Percentiles rank a stretch among this genome's conserved stretches.
These are phyloP conservation scores for Chlorops oryzae DNA, from an alignment of 1,140 invertebrate species.

Conservation along the genomic window DNA sequence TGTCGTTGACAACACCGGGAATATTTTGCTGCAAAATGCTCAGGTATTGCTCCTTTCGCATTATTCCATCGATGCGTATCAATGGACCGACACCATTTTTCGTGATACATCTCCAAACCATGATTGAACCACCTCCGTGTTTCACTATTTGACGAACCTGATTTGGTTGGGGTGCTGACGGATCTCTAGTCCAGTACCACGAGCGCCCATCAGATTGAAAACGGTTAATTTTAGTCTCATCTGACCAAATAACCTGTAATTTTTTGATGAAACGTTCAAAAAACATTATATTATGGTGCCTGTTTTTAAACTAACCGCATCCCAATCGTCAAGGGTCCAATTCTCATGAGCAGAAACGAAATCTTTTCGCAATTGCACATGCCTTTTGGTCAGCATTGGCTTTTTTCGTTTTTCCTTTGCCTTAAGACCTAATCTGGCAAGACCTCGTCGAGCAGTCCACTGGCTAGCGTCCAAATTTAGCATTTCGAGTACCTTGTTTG, in stretches of 20 bases:
- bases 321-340: background rate
- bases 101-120: no score
- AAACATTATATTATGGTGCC: no score
- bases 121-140: no score
- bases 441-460: background rate
- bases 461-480: background rate
- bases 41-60: background rate
- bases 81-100: no score
- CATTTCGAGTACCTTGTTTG: background rate
- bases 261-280: no score
- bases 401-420: background rate
- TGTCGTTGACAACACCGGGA: no score
- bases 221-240: constrained; percentile 1
- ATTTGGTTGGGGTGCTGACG: no score
- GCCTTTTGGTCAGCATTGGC: background rate
- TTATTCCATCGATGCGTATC: no score
- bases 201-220: no score
- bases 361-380: background rate
- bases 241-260: background rate
- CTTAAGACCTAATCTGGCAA: background rate
- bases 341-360: background rate
- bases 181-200: no score
- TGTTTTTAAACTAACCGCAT: no score
- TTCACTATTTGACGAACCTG: no score
- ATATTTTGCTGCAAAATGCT: background rate